phyloP scores from a whole-genome alignment of 2,888 invertebrate genomes.

The Scrobipalpa atriplicella region DNA sequence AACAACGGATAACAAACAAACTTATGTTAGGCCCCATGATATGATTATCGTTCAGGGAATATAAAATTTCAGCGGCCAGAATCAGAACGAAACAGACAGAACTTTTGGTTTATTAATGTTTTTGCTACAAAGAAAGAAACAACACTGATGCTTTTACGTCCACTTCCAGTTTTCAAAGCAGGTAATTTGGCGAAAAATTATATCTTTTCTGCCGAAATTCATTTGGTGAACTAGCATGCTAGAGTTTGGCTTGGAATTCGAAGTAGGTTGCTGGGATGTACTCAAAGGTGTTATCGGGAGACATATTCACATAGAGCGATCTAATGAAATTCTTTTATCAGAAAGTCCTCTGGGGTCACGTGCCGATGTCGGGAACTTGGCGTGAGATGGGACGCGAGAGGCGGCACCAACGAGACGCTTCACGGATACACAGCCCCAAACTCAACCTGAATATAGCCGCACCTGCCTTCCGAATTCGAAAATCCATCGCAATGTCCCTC shows the following conservation, averaged over 20 bases:
- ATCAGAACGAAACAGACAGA: not conserved
- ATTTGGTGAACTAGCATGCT: not conserved
- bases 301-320: conserved; percentile 58
- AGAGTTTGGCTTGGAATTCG: not conserved
- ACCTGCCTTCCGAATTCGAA: conserved; percentile 53
- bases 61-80: not conserved
- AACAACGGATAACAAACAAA: not conserved
- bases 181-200: not conserved
- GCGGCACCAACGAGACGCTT: conserved; percentile 41
- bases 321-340: conserved; percentile 75
- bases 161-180: not conserved
- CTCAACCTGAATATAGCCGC: conserved; percentile 42
- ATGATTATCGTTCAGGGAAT: conserved; percentile 6
- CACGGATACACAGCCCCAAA: conserved; percentile 42
- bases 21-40: not conserved
- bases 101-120: not conserved
- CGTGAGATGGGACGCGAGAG: conserved; percentile 40
- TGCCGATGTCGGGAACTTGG: conserved; percentile 10
- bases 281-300: conserved; percentile 26
- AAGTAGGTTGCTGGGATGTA: not conserved
- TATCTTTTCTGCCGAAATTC: not conserved
- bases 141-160: not conserved
- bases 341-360: conserved; percentile 56
- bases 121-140: not conserved
- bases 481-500: conserved; percentile 53